Conservation (phyloP, 2,888 invertebrate genomes). For the Seira musarum region DNA sequence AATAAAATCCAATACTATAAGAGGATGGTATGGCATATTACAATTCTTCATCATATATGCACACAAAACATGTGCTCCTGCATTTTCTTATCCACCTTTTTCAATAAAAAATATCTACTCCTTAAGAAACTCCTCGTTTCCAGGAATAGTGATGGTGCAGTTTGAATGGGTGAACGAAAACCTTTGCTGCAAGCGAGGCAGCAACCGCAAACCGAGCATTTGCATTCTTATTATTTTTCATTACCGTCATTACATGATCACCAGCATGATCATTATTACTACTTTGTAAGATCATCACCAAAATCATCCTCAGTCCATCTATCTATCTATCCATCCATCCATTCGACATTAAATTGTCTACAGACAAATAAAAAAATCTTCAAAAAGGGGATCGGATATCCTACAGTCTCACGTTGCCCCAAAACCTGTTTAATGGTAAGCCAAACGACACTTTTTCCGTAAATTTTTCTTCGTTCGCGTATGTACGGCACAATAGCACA, state of each 20-base stretch:
- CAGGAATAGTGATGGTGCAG: slow-evolving; percentile 69
- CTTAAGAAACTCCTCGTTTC: slow-evolving; percentile 65
- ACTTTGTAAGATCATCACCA: background rate
- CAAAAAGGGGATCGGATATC: background rate
- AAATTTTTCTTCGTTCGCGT: too few species aligned
- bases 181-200: slow-evolving; percentile 46
- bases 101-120: slow-evolving; percentile 18
- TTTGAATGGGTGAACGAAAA: slow-evolving; percentile 61
- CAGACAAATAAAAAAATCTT: background rate
- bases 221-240: slow-evolving; percentile 42
- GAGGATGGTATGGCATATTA: too few species aligned
- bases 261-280: slow-evolving; percentile 41
- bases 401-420: background rate
- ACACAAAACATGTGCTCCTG: too few species aligned
- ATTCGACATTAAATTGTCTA: background rate
- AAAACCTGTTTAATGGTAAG: background rate
- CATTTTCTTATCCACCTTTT: background rate
- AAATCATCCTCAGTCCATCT: too few species aligned
- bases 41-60: too few species aligned
- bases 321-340: too few species aligned
- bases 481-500: too few species aligned
- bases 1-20: too few species aligned
- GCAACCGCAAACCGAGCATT: slow-evolving; percentile 48
- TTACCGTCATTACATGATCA: slow-evolving; percentile 47
- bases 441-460: too few species aligned